These are phyloP conservation scores for Xiphophorus maculatus DNA, from an alignment of 2,113 vertebrate genomes.

Conservation along the genomic window DNA sequence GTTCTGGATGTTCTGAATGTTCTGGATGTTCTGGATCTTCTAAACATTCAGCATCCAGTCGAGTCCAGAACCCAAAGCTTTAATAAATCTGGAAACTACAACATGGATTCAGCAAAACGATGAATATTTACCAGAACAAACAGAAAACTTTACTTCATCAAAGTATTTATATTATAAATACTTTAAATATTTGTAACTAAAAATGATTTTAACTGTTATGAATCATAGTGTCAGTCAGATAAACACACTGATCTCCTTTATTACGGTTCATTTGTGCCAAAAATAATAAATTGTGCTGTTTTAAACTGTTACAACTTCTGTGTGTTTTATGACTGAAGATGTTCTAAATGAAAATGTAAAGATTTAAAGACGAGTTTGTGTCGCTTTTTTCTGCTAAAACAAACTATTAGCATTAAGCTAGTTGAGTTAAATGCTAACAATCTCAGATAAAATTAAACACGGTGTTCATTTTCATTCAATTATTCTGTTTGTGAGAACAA, in stretches of 20 bases:
- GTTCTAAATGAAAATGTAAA: neutral
- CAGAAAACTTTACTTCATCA: neutral
- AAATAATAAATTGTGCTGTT: neutral
- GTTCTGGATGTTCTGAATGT: constrained; percentile 57
- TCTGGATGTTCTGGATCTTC: constrained; percentile 43
- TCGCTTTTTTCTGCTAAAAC: neutral
- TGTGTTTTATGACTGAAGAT: neutral
- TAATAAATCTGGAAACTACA: neutral
- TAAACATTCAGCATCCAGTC: neutral
- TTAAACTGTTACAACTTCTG: neutral
- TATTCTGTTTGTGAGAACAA: neutral
- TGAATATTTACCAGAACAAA: neutral
- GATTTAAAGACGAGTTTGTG: neutral
- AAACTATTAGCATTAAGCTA: neutral
- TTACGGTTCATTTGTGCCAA: neutral
- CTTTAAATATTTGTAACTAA: neutral
- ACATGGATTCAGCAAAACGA: neutral
- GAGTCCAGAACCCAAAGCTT: neutral
- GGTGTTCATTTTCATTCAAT: neutral
- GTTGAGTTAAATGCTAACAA: neutral
- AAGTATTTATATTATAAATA: neutral
- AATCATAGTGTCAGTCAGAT: neutral
- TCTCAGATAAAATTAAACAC: neutral
- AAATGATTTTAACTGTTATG: neutral
- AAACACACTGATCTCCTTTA: neutral